Conservation (phyloP, 1,140 invertebrate genomes). For the Drosophila watanabei region DNA sequence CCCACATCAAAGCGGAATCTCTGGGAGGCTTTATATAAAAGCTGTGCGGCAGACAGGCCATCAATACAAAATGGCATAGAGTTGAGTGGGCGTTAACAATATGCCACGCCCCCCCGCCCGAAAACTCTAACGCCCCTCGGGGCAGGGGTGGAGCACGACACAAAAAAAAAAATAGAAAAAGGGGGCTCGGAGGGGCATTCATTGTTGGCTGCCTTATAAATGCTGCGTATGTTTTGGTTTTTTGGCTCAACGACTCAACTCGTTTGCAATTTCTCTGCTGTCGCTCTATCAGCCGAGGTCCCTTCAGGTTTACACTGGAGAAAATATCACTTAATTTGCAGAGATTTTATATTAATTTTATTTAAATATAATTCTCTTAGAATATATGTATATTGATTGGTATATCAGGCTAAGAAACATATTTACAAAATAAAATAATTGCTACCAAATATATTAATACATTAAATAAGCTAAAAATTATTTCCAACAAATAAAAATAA, state of each 20-base stretch:
- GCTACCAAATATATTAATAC: neutral
- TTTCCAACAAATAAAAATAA: too few relatives aligned
- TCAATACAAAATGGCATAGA: constrained; percentile 84
- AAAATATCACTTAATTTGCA: neutral
- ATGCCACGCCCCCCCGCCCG: constrained; percentile 45
- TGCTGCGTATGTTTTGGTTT: constrained; percentile 84
- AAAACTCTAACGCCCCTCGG: constrained; percentile 11
- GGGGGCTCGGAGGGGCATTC: constrained; percentile 37
- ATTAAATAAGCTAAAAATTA: neutral
- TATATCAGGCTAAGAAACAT: neutral
- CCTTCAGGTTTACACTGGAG: constrained; percentile 3
- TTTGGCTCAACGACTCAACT: constrained; percentile 82
- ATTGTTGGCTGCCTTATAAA: constrained; percentile 79
- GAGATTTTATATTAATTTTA: neutral
- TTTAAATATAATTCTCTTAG: neutral
- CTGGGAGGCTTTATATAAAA: constrained; percentile 80
- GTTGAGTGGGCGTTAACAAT: constrained; percentile 83
- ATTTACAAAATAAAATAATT: neutral
- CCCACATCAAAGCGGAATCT: constrained; percentile 59
- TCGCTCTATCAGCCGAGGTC: constrained; percentile 65
- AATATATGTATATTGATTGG: too few relatives aligned
- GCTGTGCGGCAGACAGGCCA: constrained; percentile 82
- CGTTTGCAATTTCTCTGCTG: constrained; percentile 82
- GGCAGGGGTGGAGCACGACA: neutral
- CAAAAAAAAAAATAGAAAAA: neutral